Base-by-base conservation (phyloP, 2,797 vertebrate genomes). In the Alcedo atthis region DNA sequence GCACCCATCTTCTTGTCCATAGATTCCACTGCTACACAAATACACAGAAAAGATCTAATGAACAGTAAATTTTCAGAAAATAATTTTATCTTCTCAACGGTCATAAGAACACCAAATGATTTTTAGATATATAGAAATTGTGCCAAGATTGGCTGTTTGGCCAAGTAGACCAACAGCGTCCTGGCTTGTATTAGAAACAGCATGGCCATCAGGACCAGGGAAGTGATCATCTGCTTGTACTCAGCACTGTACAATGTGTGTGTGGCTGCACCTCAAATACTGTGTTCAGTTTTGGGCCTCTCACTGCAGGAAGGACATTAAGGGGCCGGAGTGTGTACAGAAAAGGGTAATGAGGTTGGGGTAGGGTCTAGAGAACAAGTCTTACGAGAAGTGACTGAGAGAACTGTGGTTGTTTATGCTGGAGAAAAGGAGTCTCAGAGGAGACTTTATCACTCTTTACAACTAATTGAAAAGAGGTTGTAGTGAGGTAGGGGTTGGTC, bases 241-340 rank as follows among this genome's bases (percentile, higher is more conserved):
- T 63, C 0, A 1, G 42, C 26, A 17, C 26, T 77, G 35, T 37
- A 40, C 13, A 40, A 40, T 40, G 37, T 40, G 37, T 40, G 28
- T 75, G 63, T 45, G 42, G 58, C 13, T 2, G 19, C n/a, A 70
- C 24, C 18, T 40, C 2, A 1, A 51, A 13, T 9, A 3, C 24
- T 18, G 8, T 14, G 22, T 20, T 53, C 59, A 43, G 30, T 30
- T 76, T 37, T 62, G 43, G 43, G 33, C 16, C 12, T 8, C 48
- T 71, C 43, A n/a, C 26, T 48, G n/a, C 32, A 67, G 13, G 17
- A 53, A 15, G 17, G 42, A 55, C 43, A 35, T 1, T 17, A 48
- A 71, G 24, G 53, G 22, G 14, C 4, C 35, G 28, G 2, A 87
- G 15, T 0, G 0, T 15, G 32, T 30, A 32, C 64, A 73, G 30